Evolutionary conservation across 2,888 invertebrate genomes (phyloP).

Genomic region (Nemoura dubitans): DNA sequence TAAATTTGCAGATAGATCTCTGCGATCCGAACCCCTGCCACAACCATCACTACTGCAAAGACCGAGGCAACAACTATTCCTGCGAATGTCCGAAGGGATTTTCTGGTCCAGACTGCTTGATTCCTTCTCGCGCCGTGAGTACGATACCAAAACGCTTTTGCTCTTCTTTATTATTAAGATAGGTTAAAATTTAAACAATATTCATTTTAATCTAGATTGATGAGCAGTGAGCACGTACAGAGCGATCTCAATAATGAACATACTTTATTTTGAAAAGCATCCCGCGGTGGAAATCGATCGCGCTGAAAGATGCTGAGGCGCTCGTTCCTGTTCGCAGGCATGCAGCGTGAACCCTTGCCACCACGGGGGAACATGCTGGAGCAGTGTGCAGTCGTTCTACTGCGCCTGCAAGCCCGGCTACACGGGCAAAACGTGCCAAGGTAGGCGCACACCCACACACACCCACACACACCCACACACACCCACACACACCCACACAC

Average conservation of each 20-base stretch:
- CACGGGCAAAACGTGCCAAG: constrained; percentile 82
- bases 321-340: constrained; percentile 61
- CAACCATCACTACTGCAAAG: constrained; percentile 72
- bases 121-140: constrained; percentile 72
- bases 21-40: constrained; percentile 77
- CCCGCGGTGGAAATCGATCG: too few species aligned
- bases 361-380: constrained; percentile 82
- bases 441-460: constrained; percentile 59
- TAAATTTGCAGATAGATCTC: constrained; percentile 67
- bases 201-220: too few species aligned
- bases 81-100: constrained; percentile 79
- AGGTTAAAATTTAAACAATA: too few species aligned
- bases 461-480: too few species aligned
- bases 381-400: constrained; percentile 76
- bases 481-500: too few species aligned
- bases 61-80: constrained; percentile 77
- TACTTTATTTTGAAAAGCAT: too few species aligned
- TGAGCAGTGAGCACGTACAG: too few species aligned
- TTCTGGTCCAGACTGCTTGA: constrained; percentile 74
- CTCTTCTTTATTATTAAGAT: too few species aligned
- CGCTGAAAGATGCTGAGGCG: too few species aligned
- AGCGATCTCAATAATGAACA: too few species aligned
- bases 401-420: constrained; percentile 84
- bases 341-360: constrained; percentile 78
- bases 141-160: too few species aligned